phyloP scores from a whole-genome alignment of 1,140 invertebrate species.

The Aphelenchoides avenae region DNA sequence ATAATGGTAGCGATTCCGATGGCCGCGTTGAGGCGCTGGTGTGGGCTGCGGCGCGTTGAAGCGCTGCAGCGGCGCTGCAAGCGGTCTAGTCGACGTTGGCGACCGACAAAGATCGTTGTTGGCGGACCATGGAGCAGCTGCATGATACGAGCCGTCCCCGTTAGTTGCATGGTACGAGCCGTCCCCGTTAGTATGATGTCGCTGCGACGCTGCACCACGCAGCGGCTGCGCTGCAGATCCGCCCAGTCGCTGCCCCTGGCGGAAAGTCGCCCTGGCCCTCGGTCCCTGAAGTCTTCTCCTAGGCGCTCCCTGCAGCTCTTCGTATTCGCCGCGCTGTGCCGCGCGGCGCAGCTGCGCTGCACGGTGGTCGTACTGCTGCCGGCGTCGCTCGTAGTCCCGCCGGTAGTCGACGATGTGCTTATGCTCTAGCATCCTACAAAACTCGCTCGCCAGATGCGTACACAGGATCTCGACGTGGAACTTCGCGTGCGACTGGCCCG shows the following conservation, averaged over 20 bases:
- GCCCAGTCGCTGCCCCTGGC: neutral
- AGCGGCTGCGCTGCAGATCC: neutral
- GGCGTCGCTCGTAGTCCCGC: slow-evolving; percentile 28
- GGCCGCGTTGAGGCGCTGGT: too few species aligned
- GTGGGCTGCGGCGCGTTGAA: slow-evolving; percentile 30
- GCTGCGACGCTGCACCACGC: slow-evolving; percentile 1
- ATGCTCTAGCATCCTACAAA: slow-evolving; percentile 49
- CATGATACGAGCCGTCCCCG: neutral
- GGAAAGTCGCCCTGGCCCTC: slow-evolving; percentile 4
- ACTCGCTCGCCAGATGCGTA: slow-evolving; percentile 45
- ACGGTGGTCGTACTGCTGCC: slow-evolving; percentile 6
- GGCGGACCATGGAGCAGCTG: neutral
- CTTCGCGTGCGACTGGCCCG: slow-evolving; percentile 50
- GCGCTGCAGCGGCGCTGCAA: slow-evolving; percentile 30
- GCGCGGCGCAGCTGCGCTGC: slow-evolving; percentile 5
- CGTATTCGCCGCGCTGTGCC: slow-evolving; percentile 1
- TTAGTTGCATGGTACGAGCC: neutral
- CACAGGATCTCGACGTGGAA: slow-evolving; percentile 54
- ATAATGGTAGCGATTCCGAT: slow-evolving; percentile 20
- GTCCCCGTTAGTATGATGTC: neutral
- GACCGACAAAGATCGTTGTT: too few species aligned
- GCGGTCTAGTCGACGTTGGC: too few species aligned
- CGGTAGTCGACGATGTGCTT: slow-evolving; percentile 33
- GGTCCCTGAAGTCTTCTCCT: too few species aligned
- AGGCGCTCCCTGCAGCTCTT: too few species aligned